Percentiles rank a stretch among this genome's conserved stretches.
phyloP scores from a whole-genome alignment of 37 sponge, comb jelly and placozoan species.

The Diacarnus erythraeanus region DNA sequence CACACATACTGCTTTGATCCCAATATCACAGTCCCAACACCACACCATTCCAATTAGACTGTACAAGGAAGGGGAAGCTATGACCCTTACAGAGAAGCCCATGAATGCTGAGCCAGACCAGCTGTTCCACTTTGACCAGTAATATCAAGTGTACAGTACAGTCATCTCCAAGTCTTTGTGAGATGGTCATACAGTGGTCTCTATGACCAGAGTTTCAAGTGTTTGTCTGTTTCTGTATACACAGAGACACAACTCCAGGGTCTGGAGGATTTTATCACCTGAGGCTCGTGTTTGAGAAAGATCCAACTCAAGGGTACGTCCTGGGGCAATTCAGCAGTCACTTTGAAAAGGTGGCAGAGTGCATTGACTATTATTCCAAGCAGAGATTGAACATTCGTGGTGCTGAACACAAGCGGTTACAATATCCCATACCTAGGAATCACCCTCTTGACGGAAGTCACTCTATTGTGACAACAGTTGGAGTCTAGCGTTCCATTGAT shows the following conservation, averaged over 20 bases:
- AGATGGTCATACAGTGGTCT: no score
- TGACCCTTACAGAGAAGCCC: no score
- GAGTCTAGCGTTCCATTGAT: neutral
- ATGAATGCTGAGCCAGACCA: no score
- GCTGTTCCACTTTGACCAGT: no score
- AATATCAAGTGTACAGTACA: no score
- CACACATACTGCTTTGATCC: neutral
- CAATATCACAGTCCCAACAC: neutral
- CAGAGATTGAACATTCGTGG: slow-evolving; percentile 71
- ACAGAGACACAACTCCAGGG: neutral
- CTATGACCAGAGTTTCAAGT: no score
- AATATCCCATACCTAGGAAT: slow-evolving; percentile 38
- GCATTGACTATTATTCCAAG: slow-evolving; percentile 70
- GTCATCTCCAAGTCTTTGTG: no score
- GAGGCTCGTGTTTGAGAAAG: slow-evolving; percentile 34
- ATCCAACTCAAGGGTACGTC: slow-evolving; percentile 45
- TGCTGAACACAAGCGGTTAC: slow-evolving; percentile 67
- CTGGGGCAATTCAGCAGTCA: slow-evolving; percentile 84
- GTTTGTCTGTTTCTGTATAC: neutral
- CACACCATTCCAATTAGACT: neutral
- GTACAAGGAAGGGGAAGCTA: no score
- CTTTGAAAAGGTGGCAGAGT: slow-evolving; percentile 62
- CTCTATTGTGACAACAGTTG: neutral
- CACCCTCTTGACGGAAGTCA: neutral
- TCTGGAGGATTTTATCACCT: slow-evolving; percentile 65